Conservation (phyloP, 1,140 invertebrate species). For the Sinella curviseta region DNA sequence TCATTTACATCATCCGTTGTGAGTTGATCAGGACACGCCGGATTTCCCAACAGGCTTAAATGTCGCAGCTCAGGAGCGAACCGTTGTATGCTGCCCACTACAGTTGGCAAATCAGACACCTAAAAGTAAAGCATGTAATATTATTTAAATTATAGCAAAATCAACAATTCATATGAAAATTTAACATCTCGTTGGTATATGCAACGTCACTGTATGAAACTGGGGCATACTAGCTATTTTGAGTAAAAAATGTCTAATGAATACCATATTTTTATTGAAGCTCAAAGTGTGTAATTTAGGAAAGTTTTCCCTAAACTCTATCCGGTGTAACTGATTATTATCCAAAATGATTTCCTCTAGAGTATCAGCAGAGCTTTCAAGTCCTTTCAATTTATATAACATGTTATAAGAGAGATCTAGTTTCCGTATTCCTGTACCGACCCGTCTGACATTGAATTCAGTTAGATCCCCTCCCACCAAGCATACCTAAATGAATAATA, state of each 20-base stretch:
- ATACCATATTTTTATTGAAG: constrained; percentile 47
- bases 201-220: background rate
- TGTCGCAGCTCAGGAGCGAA: constrained; percentile 29
- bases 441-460: constrained; percentile 34
- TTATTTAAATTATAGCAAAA: constrained; percentile 23
- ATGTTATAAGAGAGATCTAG: constrained; percentile 47
- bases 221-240: background rate
- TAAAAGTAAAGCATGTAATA: constrained; percentile 6
- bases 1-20: constrained; percentile 26
- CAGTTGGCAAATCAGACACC: constrained; percentile 31
- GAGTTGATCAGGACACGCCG: constrained; percentile 44
- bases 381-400: constrained; percentile 34
- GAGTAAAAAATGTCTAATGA: background rate
- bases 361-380: constrained; percentile 39
- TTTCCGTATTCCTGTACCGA: constrained; percentile 38
- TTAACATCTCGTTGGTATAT: background rate
- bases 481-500: constrained; percentile 40
- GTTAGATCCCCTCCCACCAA: constrained; percentile 45
- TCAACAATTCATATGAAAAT: constrained; percentile 3
- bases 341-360: constrained; percentile 47
- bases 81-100: constrained; percentile 32
- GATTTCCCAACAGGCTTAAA: constrained; percentile 45
- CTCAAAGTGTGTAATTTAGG: constrained; percentile 45
- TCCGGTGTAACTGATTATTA: constrained; percentile 42
- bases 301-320: constrained; percentile 39